A percentile compares a stretch with the other conserved stretches of the same genome.
phyloP scores from a whole-genome alignment of 2,797 vertebrate genomes.

The Sternotherus odoratus region DNA sequence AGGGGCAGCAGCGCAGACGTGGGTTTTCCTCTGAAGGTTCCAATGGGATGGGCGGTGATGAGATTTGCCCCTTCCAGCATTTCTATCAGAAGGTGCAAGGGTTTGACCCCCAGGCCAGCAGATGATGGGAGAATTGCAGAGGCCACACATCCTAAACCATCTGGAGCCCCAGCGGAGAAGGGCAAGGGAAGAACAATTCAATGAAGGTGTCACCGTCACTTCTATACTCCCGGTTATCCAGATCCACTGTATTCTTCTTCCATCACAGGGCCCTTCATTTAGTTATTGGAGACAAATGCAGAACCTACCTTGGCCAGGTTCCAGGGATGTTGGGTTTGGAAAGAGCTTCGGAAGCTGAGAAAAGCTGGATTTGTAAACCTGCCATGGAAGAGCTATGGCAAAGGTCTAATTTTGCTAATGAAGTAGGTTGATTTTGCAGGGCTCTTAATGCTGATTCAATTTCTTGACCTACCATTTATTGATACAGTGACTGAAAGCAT shows the following conservation, averaged over 20 bases:
- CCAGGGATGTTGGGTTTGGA: not conserved
- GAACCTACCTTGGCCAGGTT: rapidly evolving
- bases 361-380: not conserved
- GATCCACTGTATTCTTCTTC: rapidly evolving
- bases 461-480: rapidly evolving
- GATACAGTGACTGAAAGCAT: not conserved
- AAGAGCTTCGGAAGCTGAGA: not conserved
- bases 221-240: not conserved
- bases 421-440: not conserved
- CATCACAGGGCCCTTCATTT: not conserved
- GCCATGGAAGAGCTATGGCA: not conserved
- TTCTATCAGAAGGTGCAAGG: not conserved
- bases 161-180: not conserved
- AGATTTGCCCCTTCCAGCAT: not conserved
- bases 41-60: not conserved
- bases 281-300: rapidly evolving
- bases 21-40: not conserved
- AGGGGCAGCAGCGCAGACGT: rapidly evolving
- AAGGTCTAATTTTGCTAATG: rapidly evolving
- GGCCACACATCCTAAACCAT: not conserved
- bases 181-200: not conserved
- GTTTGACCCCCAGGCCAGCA: not conserved
- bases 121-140: not conserved
- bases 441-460: not conserved
- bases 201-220: not conserved